These are phyloP conservation scores for Haplotaxodon microlepis DNA, from an alignment of 2,113 vertebrate species.

Conservation along the genomic window DNA sequence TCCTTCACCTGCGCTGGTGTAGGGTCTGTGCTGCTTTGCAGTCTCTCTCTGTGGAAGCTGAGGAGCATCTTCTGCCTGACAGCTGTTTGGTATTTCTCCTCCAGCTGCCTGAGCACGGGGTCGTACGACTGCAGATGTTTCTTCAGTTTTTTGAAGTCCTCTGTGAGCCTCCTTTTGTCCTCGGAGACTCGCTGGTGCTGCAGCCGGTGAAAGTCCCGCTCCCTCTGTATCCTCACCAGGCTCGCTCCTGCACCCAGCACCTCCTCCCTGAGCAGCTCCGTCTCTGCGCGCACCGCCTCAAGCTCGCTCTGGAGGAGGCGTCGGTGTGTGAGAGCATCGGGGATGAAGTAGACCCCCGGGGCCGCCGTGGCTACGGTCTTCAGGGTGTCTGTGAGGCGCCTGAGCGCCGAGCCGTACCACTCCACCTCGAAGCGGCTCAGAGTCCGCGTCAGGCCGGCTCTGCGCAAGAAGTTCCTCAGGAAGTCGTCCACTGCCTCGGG, in stretches of 20 bases:
- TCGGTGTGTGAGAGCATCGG: slow-evolving; percentile 69
- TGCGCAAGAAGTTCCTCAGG: slow-evolving; percentile 84
- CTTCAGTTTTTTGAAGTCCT: slow-evolving; percentile 78
- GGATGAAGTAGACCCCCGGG: slow-evolving; percentile 59
- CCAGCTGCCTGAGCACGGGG: slow-evolving; percentile 71
- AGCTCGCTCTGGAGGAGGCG: slow-evolving; percentile 75
- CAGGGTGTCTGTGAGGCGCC: background rate
- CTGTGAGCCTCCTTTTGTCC: slow-evolving; percentile 77
- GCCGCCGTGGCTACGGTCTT: background rate
- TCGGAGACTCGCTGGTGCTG: slow-evolving; percentile 72
- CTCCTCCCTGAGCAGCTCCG: slow-evolving; percentile 66
- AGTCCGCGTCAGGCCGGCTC: slow-evolving; percentile 79
- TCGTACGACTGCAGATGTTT: slow-evolving; percentile 79
- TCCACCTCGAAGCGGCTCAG: slow-evolving; percentile 85
- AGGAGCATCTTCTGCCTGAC: slow-evolving; percentile 18
- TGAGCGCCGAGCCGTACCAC: slow-evolving; percentile 78
- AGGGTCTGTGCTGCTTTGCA: background rate
- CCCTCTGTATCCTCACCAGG: slow-evolving; percentile 75
- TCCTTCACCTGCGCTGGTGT: background rate
- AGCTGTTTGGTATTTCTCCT: slow-evolving; percentile 75
- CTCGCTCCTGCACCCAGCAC: slow-evolving; percentile 67
- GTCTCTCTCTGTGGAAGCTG: background rate
- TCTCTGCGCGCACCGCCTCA: slow-evolving; percentile 64
- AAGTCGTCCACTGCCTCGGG: slow-evolving; percentile 84
- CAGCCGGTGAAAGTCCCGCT: slow-evolving; percentile 82